Base-by-base conservation (phyloP, 2,888 invertebrate genomes). In the Incurvaria masculella region DNA sequence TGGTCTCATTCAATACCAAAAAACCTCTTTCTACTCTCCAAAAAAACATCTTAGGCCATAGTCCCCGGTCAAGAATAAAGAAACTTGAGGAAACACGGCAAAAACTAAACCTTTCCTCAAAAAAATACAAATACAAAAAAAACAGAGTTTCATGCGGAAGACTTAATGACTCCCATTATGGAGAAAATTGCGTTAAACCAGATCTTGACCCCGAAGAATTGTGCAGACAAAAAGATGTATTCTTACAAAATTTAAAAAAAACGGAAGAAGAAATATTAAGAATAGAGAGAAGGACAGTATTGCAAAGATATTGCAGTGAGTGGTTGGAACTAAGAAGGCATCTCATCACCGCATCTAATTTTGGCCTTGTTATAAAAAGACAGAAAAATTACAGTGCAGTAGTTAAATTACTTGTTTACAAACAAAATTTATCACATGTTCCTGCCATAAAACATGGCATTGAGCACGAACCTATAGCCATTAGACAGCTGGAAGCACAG, bases 1-100 rank as follows among this genome's bases (percentile, higher is more conserved):
- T 52, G 16, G 43, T 62, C 18, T 50, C 53, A 18, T 59, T 55
- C 45, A 61, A 61, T 17, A 49, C 49, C 4, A 19, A 38, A 17
- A 26, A 27, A 42, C 43, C 43, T 17, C 16, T 47, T 6, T 27
- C n/a, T 16, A 42, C 11, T 10, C 26, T 47, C 2, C 38, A 47
- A 19, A 47, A 43, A 23, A n/a, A 26, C 10, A 21, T 43, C 33
- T 4, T 42, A 2, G 33, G 38, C 18, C 11, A 27, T 4, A 43
- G 38, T 33, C 38, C 43, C 6, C 18, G 27, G 41, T 17, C 17
- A 33, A 4, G 8, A 14, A n/a, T 14, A n/a, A 33, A 33, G 14
- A 33, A 33, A 33, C 33, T 33, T 33, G 14, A 3, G 8, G 14
- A 33, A 8, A 14, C 4, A 33, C 33, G n/a, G n/a, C n/a, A n/a